Percentiles rank a stretch among this genome's conserved stretches.
phyloP scores from a whole-genome alignment of 2,888 invertebrate species.

The Drosophila rubida region DNA sequence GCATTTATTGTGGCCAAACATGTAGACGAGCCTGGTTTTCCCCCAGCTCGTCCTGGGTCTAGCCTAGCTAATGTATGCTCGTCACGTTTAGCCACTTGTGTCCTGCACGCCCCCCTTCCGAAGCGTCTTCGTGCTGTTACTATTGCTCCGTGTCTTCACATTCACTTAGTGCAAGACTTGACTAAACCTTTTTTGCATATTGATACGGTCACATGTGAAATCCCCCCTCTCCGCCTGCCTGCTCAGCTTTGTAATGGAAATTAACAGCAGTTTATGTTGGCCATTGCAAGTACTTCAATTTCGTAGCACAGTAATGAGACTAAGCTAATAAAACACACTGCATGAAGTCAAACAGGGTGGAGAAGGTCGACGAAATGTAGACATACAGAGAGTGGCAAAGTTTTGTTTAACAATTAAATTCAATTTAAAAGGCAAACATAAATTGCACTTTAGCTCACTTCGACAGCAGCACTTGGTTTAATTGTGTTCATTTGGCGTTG shows the following conservation, averaged over 20 bases:
- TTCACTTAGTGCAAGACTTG: conserved; percentile 66
- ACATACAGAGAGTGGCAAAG: background rate
- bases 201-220: conserved; percentile 61
- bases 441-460: conserved; percentile 4
- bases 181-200: conserved; percentile 69
- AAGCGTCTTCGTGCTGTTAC: conserved; percentile 14
- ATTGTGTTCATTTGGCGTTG: conserved; percentile 25
- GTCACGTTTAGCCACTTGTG: conserved; percentile 81
- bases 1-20: conserved; percentile 72
- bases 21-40: conserved; percentile 21
- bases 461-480: conserved; percentile 3
- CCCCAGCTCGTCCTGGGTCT: conserved; percentile 21
- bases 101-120: conserved; percentile 50
- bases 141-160: conserved; percentile 61
- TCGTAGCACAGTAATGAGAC: conserved; percentile 8
- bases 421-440: background rate
- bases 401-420: conserved; percentile 7
- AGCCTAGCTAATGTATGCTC: conserved; percentile 70
- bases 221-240: conserved; percentile 26
- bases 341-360: conserved; percentile 31
- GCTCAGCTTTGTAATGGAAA: conserved; percentile 58
- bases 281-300: conserved; percentile 25
- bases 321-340: conserved; percentile 39
- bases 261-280: conserved; percentile 55
- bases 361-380: background rate